Evolutionary conservation across 1,140 invertebrate species (phyloP).

Genomic region (Drosophila ironensis): DNA sequence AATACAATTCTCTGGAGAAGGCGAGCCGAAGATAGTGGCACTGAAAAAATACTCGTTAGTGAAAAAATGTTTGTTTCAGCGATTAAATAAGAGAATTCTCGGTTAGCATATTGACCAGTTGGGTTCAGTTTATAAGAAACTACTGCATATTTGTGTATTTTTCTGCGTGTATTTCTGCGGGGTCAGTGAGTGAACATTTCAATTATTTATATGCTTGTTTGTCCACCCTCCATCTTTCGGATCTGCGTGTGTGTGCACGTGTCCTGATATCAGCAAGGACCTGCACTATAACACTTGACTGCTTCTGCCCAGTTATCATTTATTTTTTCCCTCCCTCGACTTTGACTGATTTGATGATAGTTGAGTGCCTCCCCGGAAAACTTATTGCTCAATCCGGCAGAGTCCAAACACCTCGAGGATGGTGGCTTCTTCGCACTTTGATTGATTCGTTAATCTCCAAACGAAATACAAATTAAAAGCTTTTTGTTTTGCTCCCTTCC

Average conservation of each 20-base stretch:
- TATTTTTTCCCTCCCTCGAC: conserved; percentile 47
- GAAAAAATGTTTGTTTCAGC: too few relatives aligned
- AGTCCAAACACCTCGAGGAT: conserved; percentile 43
- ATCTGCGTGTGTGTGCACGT: conserved; percentile 55
- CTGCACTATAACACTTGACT: conserved; percentile 62
- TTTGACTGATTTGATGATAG: conserved; percentile 70
- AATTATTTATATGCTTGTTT: conserved; percentile 79
- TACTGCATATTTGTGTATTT: not conserved
- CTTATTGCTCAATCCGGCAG: conserved; percentile 35
- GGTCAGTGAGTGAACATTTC: conserved; percentile 63
- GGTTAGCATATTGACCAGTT: too few relatives aligned
- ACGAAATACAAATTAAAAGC: conserved; percentile 55
- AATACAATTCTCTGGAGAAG: conserved; percentile 18
- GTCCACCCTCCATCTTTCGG: conserved; percentile 25
- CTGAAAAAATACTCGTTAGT: not conserved
- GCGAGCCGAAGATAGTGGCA: not conserved
- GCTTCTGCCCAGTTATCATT: conserved; percentile 59
- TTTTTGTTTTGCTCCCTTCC: conserved; percentile 18
- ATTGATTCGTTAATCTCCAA: conserved; percentile 66
- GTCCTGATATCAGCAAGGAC: conserved; percentile 42
- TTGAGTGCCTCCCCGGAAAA: conserved; percentile 52
- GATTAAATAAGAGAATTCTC: too few relatives aligned
- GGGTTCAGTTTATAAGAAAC: not conserved
- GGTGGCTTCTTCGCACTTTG: conserved; percentile 12
- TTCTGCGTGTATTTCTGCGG: not conserved